phyloP scores from a whole-genome alignment of 2,888 invertebrate species.

The Magallana nippona region DNA sequence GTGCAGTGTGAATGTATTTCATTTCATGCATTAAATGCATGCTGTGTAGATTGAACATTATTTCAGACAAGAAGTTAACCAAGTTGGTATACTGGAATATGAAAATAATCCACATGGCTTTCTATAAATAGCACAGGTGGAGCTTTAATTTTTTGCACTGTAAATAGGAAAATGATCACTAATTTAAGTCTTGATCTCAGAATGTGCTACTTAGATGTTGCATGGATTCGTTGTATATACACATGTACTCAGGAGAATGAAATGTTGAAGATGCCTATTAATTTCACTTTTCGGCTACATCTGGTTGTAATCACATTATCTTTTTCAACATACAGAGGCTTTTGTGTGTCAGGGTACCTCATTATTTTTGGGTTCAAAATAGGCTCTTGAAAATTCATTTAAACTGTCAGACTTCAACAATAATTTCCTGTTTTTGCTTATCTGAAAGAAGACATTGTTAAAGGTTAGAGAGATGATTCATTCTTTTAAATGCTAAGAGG shows the following conservation, averaged over 20 bases:
- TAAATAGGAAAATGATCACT: not conserved
- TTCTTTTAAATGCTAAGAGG: not conserved
- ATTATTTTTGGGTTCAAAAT: conserved; percentile 4
- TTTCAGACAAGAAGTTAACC: not conserved
- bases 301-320: conserved; percentile 3
- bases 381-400: conserved; percentile 2
- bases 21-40: conserved; percentile 21
- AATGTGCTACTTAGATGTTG: not conserved
- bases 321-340: not conserved
- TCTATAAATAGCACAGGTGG: not conserved
- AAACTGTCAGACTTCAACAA: conserved; percentile 27
- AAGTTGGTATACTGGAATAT: conserved; percentile 11
- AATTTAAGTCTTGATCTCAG: not conserved
- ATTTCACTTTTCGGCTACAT: conserved; percentile 1
- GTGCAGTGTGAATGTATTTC: conserved; percentile 2
- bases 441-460: conserved; percentile 25
- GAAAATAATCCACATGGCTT: not conserved
- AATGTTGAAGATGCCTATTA: not conserved
- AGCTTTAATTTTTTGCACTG: not conserved
- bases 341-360: conserved; percentile 2
- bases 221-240: not conserved
- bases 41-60: conserved; percentile 4
- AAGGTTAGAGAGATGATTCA: conserved; percentile 8
- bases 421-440: conserved; percentile 21
- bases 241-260: not conserved